These are phyloP conservation scores for Neopipo cinnamomea DNA, from an alignment of 2,113 vertebrate species.

Conservation along the genomic window DNA sequence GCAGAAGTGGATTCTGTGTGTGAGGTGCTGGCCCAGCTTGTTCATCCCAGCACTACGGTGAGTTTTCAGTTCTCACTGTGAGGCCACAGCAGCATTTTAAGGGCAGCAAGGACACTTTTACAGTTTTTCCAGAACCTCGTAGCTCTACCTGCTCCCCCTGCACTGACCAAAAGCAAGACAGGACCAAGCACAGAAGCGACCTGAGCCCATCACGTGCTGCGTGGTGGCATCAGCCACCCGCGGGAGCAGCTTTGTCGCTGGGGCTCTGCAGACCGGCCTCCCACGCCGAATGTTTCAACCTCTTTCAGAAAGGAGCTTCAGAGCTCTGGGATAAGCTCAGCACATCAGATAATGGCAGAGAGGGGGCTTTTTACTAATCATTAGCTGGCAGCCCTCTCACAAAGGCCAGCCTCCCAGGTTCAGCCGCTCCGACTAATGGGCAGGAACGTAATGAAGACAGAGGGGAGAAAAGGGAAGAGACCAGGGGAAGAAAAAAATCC, in stretches of 20 bases:
- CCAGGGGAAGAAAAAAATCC: slow-evolving; percentile 4
- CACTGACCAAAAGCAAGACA: background rate
- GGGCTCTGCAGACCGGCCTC: background rate
- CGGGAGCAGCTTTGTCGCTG: background rate
- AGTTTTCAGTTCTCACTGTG: background rate
- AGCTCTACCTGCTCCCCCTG: background rate
- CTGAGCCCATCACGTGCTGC: background rate
- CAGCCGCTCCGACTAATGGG: slow-evolving; percentile 50
- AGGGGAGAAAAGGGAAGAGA: slow-evolving; percentile 48
- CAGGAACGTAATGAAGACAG: slow-evolving; percentile 56
- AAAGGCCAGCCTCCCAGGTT: slow-evolving; percentile 47
- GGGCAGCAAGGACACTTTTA: background rate
- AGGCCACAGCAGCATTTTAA: background rate
- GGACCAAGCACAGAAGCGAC: background rate
- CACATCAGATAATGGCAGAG: slow-evolving; percentile 40
- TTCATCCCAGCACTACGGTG: background rate
- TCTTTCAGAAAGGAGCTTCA: slow-evolving; percentile 15
- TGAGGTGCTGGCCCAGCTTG: background rate
- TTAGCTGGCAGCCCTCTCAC: slow-evolving; percentile 47
- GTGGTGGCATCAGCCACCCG: background rate
- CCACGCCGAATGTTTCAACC: background rate
- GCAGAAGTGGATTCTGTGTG: background rate
- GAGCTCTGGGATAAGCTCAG: slow-evolving; percentile 24
- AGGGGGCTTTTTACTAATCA: slow-evolving; percentile 59
- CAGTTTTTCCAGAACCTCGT: background rate